Percentiles rank a stretch among this genome's conserved stretches.
phyloP scores from a whole-genome alignment of 2,888 invertebrate species.

The Trichogramma dendrolimi region DNA sequence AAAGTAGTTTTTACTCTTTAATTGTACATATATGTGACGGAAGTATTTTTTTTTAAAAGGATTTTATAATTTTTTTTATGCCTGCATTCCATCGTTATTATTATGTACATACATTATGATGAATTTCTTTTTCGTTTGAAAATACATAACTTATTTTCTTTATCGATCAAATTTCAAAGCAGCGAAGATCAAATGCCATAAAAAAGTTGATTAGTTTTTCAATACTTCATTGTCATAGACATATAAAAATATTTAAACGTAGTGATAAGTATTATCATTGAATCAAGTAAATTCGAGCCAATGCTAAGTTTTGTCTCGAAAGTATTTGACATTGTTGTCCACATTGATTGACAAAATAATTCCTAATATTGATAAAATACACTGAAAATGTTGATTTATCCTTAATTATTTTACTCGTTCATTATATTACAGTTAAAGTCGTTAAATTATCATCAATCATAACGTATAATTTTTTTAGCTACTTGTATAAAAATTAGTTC shows the following conservation, averaged over 20 bases:
- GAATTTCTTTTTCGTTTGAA: neutral
- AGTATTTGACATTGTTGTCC: constrained; percentile 21
- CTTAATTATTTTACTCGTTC: no score
- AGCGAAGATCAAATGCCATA: constrained; percentile 37
- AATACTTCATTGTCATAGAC: constrained; percentile 12
- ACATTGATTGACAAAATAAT: constrained; percentile 17
- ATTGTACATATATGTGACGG: neutral
- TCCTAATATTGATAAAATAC: constrained; percentile 23
- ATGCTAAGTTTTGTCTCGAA: constrained; percentile 19
- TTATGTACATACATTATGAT: neutral
- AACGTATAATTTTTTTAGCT: constrained; percentile 37
- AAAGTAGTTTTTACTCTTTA: neutral
- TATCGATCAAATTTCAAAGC: constrained; percentile 3
- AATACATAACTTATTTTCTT: neutral
- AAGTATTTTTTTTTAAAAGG: neutral
- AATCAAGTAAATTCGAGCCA: constrained; percentile 26
- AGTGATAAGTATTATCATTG: constrained; percentile 12
- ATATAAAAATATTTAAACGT: constrained; percentile 6
- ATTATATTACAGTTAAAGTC: neutral
- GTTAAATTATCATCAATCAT: constrained; percentile 11
- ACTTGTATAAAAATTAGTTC: constrained; percentile 43
- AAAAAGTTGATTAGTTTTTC: constrained; percentile 30
- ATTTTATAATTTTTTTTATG: no score
- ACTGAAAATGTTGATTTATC: constrained; percentile 17
- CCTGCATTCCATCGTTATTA: no score